Base-by-base conservation (phyloP, 2,888 invertebrate species). In the Panopea generosa region DNA sequence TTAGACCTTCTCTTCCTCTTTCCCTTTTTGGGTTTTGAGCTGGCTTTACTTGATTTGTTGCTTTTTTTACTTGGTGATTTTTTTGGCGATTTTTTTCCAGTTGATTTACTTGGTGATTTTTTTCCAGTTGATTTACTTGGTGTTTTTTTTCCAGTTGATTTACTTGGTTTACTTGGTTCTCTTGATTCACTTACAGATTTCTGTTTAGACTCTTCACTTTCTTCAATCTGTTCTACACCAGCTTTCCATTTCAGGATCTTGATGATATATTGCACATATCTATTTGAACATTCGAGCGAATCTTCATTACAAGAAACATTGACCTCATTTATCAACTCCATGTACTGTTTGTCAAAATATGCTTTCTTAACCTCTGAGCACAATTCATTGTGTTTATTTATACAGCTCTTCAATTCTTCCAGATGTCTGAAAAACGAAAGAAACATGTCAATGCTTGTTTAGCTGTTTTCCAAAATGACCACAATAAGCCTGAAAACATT, bases 201-300 rank as follows among this genome's bases (percentile, higher is more conserved):
- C 16, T 45, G 33, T 7, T 27, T 50, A 26, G 49, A 26, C 14
- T 18, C n/a, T 14, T 27, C 1, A 40, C 40, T 18, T 4, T 4
- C 11, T 33, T 33, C 33, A 7, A 33, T 11, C 11, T 33, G 4
- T 33, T 33, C 33, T 20, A 18, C 16, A 33, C 26, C 33, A 11
- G 53, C 26, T 29, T 76, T 77, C 77, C 77, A 77, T 47, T 55
- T 38, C 33, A 78, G 26, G 11, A 78, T 78, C 27, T 66, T 57
- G 2, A 49, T 33, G n/a, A 49, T n/a, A 22, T 66, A 74, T 9
- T 62, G 61, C 11, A 67, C 33, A 45, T 74, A 78, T 2, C 53
- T 53, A 2, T 50, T 57, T 22, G 74, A 61, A 59, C 74, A 78
- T 14, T 16, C 24, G 1, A 2, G 18, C 40, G 74, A 70, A 43